These are phyloP conservation scores for Eospalax fontanierii DNA, from an alignment of 2,797 vertebrate genomes.

Conservation along the genomic window DNA sequence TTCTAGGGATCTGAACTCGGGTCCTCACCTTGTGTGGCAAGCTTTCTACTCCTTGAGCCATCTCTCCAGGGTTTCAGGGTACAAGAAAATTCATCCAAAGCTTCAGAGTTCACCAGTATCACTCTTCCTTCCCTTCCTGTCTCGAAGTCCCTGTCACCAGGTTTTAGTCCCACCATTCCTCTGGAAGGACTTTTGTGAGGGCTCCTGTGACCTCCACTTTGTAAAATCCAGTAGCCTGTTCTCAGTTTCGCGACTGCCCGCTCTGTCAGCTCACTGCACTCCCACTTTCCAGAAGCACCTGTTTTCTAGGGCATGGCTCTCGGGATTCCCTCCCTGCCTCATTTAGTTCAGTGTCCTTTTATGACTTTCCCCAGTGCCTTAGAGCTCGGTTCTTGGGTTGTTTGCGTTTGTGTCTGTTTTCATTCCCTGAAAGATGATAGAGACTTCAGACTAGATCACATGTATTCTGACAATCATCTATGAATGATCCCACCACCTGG, in stretches of 20 bases:
- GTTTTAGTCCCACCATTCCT: background rate
- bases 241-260: background rate
- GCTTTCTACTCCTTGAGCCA: background rate
- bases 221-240: background rate
- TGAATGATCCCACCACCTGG: background rate
- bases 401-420: conserved; percentile 41
- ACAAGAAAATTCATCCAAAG: background rate
- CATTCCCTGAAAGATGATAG: background rate
- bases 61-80: background rate
- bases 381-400: background rate
- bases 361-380: background rate
- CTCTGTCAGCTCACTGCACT: background rate
- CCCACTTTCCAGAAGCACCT: background rate
- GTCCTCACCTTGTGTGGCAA: background rate
- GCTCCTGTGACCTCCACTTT: background rate
- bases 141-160: background rate
- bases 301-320: background rate
- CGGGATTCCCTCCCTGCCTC: background rate
- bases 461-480: conserved; percentile 5
- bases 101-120: background rate
- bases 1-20: background rate
- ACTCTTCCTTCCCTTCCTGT: background rate
- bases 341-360: background rate
- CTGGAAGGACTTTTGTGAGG: background rate
- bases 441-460: background rate